Evolutionary conservation across 2,888 invertebrate species (phyloP).

Genomic region (Cotesia congregata): DNA sequence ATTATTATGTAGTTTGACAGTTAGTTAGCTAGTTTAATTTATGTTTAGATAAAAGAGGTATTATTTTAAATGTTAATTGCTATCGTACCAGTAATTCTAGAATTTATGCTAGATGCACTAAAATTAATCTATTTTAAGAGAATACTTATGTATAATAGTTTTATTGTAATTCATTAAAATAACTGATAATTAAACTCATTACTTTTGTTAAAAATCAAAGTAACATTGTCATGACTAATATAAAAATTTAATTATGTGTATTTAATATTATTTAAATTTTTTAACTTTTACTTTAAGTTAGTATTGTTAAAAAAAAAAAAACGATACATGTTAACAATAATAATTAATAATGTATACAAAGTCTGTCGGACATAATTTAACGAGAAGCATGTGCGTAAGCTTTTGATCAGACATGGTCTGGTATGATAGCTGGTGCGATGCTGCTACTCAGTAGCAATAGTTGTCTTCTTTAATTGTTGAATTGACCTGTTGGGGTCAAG

Average conservation of each 20-base stretch:
- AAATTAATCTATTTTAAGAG: too few relatives aligned
- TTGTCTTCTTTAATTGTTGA: constrained; percentile 54
- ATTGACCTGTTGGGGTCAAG: constrained; percentile 58
- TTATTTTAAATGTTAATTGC: not conserved
- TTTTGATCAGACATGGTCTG: not conserved
- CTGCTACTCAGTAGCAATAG: not conserved
- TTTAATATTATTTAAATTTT: too few relatives aligned
- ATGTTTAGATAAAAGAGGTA: constrained; percentile 5
- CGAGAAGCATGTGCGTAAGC: not conserved
- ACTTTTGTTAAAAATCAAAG: too few relatives aligned
- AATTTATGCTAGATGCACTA: too few relatives aligned
- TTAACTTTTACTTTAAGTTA: too few relatives aligned
- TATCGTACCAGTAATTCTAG: too few relatives aligned
- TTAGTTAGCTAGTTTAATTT: constrained; percentile 6
- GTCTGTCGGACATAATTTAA: not conserved
- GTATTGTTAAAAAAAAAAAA: too few relatives aligned
- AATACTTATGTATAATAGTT: too few relatives aligned
- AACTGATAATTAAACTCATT: too few relatives aligned
- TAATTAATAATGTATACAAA: not conserved
- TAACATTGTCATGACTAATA: too few relatives aligned
- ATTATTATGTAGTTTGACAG: not conserved
- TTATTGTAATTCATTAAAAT: too few relatives aligned
- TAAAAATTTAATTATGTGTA: too few relatives aligned
- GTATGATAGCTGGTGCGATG: not conserved
- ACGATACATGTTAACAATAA: not conserved